Percentiles rank a stretch among this genome's conserved stretches.
Conservation (phyloP, 1,140 invertebrate genomes). For the Pogonognathellus flavescens region DNA sequence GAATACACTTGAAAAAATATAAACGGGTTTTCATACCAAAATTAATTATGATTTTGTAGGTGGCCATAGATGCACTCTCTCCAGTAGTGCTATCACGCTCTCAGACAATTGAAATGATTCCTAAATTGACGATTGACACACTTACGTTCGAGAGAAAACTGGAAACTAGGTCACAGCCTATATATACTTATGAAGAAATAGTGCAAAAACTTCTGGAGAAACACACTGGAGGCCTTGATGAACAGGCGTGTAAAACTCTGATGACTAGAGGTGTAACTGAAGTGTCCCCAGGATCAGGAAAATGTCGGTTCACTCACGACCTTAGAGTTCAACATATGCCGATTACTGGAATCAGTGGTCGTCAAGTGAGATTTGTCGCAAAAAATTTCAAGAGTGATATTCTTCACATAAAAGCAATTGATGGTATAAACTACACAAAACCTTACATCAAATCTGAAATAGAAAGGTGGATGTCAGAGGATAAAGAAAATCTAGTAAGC, state of each 20-base stretch:
- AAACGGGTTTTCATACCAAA: too few species aligned
- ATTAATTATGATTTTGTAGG: constrained; percentile 30
- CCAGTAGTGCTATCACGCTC: constrained; percentile 54
- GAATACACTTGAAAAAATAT: too few species aligned
- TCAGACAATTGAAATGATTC: constrained; percentile 58
- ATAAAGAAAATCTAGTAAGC: constrained; percentile 14
- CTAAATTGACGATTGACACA: constrained; percentile 44
- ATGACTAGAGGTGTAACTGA: constrained; percentile 61
- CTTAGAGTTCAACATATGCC: constrained; percentile 64
- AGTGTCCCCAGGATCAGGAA: constrained; percentile 52
- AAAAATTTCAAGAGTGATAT: constrained; percentile 64
- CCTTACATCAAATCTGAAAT: constrained; percentile 57
- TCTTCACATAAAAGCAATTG: constrained; percentile 57
- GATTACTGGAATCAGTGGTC: constrained; percentile 48
- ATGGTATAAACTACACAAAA: constrained; percentile 59
- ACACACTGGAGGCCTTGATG: constrained; percentile 60
- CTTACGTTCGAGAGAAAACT: constrained; percentile 58
- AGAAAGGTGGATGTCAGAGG: constrained; percentile 51
- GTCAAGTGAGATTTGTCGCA: constrained; percentile 56
- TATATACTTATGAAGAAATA: constrained; percentile 63
- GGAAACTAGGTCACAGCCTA: neutral
- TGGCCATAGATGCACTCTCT: constrained; percentile 63
- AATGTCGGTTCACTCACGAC: constrained; percentile 63
- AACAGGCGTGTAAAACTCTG: constrained; percentile 57
- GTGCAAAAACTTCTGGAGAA: constrained; percentile 53